Conservation (phyloP, 1,140 invertebrate species). For the Philopotamus ludificatus region DNA sequence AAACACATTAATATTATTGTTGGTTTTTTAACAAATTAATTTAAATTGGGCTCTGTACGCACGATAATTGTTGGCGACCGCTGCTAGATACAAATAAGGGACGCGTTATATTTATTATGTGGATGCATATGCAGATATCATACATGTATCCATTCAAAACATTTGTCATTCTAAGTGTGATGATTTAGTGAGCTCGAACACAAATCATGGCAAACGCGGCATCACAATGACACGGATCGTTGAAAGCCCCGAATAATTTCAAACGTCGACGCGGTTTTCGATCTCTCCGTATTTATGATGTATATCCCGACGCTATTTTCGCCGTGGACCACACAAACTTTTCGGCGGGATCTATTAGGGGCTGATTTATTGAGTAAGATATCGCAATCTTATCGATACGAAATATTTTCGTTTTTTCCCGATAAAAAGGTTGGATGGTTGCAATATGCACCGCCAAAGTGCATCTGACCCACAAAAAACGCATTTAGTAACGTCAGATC, state of each 20-base stretch:
- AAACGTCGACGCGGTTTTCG: neutral
- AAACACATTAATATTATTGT: no score
- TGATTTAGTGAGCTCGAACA: conserved; percentile 22
- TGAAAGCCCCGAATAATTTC: neutral
- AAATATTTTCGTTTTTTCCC: no score
- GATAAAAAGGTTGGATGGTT: neutral
- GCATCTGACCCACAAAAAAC: neutral
- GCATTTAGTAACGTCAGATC: neutral
- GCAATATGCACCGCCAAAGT: neutral
- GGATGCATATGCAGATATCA: neutral
- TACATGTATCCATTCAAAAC: neutral
- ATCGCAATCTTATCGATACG: neutral
- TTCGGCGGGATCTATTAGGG: neutral
- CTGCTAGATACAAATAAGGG: neutral
- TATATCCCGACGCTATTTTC: no score
- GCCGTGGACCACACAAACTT: no score
- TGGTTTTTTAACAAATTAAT: no score
- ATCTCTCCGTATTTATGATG: neutral
- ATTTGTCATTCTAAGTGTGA: conserved; percentile 11
- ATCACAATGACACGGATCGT: conserved; percentile 20
- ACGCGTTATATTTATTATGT: neutral
- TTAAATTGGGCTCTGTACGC: no score
- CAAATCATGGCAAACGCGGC: conserved; percentile 39
- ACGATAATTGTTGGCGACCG: no score
- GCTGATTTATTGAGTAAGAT: conserved; percentile 3